Evolutionary conservation across 2,797 vertebrate species (phyloP), one percentile per base, ranked within the genome.

Genomic region (Trachurus trachurus): DNA sequence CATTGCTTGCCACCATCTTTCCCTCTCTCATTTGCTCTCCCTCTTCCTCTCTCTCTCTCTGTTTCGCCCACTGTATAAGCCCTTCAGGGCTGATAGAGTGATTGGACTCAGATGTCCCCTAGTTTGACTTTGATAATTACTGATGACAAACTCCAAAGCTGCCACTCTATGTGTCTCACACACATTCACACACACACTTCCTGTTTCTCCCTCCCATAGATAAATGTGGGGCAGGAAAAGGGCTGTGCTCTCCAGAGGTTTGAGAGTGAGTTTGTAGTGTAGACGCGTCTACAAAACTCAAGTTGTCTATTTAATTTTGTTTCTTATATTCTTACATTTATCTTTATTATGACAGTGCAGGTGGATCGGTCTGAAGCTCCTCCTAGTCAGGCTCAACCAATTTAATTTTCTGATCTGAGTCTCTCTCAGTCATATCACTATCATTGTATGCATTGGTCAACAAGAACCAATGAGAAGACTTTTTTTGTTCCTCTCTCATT

Each of bases 161-260:
- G 3, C 19, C 54, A 26, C 62, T 9, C 6, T 1, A 37, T 21
- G 1, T 34, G 45, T 52, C 34, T 40, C 40, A 15, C 13, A 49
- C 45, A 49, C 45, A 49, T 6, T 9, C 44, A 17, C 5, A 45
- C 47, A 22, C 50, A 52, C 21, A 22, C 52, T 52, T 58, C 65
- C 76, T 78, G 65, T 40, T 12, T 19, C n/a, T 52, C 50, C 44
- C 60, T 21, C 57, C 56, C 40, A 2, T n/a, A 75, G 86, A 84
- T 83, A 87, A 88, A 81, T 6, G 44, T 47, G 61, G 37, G 49
- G 66, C 85, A 80, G 85, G 84, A 81, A 87, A 66, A 63, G 67
- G 71, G 56, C 37, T 7, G 2, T 0, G 10, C 62, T 81, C 82
- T 62, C 71, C 12, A 6, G 66, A 71, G 80, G 67, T 15, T 3